phyloP scores from a whole-genome alignment of 1,140 invertebrate species.

The Holotrichia oblita region DNA sequence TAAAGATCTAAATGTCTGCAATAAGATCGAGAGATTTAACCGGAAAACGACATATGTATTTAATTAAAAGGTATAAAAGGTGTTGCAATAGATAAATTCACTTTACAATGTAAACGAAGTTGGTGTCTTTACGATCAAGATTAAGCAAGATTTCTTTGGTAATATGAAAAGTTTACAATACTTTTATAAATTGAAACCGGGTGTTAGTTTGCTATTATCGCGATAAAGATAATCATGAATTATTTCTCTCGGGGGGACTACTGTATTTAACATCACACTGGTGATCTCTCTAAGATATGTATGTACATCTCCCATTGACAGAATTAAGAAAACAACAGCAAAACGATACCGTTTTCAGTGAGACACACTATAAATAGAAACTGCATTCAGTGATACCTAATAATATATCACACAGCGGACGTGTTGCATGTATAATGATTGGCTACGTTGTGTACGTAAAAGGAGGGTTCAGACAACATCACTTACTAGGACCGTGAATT shows the following conservation, averaged over 20 bases:
- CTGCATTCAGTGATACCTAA: slow-evolving; percentile 8
- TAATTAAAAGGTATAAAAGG: too few relatives aligned
- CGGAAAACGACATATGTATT: too few relatives aligned
- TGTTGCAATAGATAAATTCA: too few relatives aligned
- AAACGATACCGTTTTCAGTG: background rate
- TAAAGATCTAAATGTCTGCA: too few relatives aligned
- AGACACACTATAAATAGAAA: slow-evolving; percentile 2
- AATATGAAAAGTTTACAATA: too few relatives aligned
- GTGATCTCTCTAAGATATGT: background rate
- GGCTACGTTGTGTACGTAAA: slow-evolving; percentile 1
- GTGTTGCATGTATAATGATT: slow-evolving; percentile 31
- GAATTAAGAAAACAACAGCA: background rate
- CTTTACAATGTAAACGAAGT: too few relatives aligned
- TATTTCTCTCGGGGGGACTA: background rate
- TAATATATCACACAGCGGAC: slow-evolving; percentile 11
- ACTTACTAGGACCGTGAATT: slow-evolving; percentile 20
- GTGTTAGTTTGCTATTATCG: too few relatives aligned
- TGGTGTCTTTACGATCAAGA: too few relatives aligned
- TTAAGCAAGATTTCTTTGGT: too few relatives aligned
- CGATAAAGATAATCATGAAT: too few relatives aligned
- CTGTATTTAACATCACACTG: background rate
- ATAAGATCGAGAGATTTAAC: too few relatives aligned
- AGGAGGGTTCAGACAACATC: slow-evolving; percentile 13
- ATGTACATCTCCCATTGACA: background rate
- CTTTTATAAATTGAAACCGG: too few relatives aligned